These are phyloP conservation scores for Drosophila leontia DNA, from an alignment of 1,140 invertebrate species.

Conservation along the genomic window DNA sequence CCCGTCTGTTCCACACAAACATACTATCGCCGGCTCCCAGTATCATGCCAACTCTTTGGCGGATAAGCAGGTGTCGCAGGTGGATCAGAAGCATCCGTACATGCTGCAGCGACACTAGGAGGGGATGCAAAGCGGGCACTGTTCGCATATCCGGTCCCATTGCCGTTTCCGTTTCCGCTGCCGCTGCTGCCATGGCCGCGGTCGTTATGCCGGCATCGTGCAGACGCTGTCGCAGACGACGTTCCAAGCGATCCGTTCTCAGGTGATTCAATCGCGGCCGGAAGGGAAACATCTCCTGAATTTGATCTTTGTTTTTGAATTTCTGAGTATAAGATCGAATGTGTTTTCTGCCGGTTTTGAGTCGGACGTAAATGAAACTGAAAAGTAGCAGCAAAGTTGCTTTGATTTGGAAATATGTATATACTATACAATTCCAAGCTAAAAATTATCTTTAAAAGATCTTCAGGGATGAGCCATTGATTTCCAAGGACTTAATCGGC, in stretches of 20 bases:
- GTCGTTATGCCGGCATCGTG: background rate
- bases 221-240: background rate
- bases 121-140: background rate
- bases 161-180: background rate
- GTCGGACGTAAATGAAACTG: background rate
- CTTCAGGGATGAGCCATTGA: background rate
- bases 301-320: background rate
- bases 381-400: background rate
- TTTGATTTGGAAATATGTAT: background rate
- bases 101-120: background rate
- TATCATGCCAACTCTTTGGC: slow-evolving; percentile 39
- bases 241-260: background rate
- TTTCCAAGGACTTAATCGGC: background rate
- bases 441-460: background rate
- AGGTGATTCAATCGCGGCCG: slow-evolving; percentile 4
- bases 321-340: background rate
- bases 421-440: background rate
- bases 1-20: slow-evolving; percentile 47
- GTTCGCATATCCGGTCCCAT: background rate
- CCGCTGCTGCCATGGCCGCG: background rate
- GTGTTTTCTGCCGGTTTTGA: background rate
- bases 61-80: slow-evolving; percentile 39
- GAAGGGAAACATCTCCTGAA: slow-evolving; percentile 17
- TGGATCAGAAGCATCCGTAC: slow-evolving; percentile 32
- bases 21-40: slow-evolving; percentile 54